A percentile compares a stretch with the other conserved stretches of the same genome.
Conservation (phyloP, 2,113 vertebrate species). For the Hymenochirus boettgeri region DNA sequence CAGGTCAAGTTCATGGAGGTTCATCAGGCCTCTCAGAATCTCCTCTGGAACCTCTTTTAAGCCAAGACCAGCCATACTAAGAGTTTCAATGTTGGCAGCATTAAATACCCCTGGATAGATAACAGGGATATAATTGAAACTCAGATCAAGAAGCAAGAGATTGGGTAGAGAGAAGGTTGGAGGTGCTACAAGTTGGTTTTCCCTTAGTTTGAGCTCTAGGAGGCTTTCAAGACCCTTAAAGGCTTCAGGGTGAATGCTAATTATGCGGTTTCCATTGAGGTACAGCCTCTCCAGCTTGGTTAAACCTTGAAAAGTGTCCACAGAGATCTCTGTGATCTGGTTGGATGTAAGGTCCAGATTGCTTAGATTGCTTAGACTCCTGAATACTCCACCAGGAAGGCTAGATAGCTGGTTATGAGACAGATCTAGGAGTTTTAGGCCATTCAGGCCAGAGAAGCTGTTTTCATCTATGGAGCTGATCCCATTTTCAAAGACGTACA, state of each 20-base stretch:
- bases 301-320: conserved; percentile 82
- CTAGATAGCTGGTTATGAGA: conserved; percentile 85
- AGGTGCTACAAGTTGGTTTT: conserved; percentile 72
- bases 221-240: conserved; percentile 76
- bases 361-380: conserved; percentile 71
- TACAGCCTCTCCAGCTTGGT: conserved; percentile 84
- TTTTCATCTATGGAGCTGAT: conserved; percentile 67
- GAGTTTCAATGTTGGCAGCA: conserved; percentile 75
- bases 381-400: conserved; percentile 78
- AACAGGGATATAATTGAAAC: conserved; percentile 71
- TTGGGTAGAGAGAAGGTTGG: conserved; percentile 74
- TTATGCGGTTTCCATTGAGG: conserved; percentile 80
- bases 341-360: conserved; percentile 93
- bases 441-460: conserved; percentile 69
- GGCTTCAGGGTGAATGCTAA: conserved; percentile 75
- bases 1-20: conserved; percentile 85
- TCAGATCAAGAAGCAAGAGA: conserved; percentile 85
- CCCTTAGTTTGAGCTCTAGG: conserved; percentile 89
- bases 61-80: conserved; percentile 79
- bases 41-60: conserved; percentile 68
- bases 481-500: conserved; percentile 84
- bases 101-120: conserved; percentile 66
- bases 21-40: conserved; percentile 71
- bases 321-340: conserved; percentile 80
- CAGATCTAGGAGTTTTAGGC: conserved; percentile 84